Percentiles rank a stretch among this genome's conserved stretches.
phyloP scores from a whole-genome alignment of 1,140 invertebrate species.

The Phthorimaea operculella region DNA sequence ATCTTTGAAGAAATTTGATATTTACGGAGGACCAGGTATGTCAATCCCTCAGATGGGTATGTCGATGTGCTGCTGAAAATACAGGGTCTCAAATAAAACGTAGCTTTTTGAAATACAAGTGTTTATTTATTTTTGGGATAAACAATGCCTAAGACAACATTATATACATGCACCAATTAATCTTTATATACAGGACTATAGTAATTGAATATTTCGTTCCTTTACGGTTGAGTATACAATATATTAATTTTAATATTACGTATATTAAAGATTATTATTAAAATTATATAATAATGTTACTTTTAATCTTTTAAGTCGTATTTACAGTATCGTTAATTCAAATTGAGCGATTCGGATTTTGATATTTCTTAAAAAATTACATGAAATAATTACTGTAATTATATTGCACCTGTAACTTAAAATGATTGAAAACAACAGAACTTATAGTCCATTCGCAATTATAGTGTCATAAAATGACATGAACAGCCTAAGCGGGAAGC shows the following conservation, averaged over 20 bases:
- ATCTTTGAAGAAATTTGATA: too few relatives aligned
- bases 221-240: neutral
- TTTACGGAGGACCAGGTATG: too few relatives aligned
- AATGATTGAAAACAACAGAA: too few relatives aligned
- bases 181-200: neutral
- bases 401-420: neutral
- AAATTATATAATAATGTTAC: neutral
- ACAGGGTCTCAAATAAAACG: constrained; percentile 10
- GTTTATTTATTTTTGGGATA: constrained; percentile 17
- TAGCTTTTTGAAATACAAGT: constrained; percentile 13
- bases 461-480: too few relatives aligned
- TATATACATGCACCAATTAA: constrained; percentile 20
- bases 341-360: neutral
- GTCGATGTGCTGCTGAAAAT: too few relatives aligned
- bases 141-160: constrained; percentile 15
- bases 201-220: constrained; percentile 2
- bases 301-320: neutral
- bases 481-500: too few relatives aligned
- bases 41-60: too few relatives aligned
- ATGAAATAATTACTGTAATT: neutral
- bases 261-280: neutral
- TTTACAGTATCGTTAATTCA: neutral
- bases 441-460: too few relatives aligned
- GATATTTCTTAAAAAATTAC: neutral
- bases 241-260: neutral